These are phyloP conservation scores for Hypomecis punctinalis DNA, from an alignment of 2,888 invertebrate genomes.

Conservation along the genomic window DNA sequence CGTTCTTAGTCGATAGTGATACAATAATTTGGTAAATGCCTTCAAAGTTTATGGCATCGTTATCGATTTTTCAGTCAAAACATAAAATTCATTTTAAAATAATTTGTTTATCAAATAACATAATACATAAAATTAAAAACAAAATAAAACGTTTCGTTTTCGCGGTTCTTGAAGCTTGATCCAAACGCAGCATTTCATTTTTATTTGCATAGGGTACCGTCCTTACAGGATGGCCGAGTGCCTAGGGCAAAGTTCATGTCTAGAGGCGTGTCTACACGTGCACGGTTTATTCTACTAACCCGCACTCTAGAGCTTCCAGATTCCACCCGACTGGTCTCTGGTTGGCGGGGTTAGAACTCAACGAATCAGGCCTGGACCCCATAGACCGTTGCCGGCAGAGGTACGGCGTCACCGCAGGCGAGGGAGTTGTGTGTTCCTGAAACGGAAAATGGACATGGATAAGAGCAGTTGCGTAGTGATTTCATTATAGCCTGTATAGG, in stretches of 20 bases:
- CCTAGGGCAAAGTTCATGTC: constrained; percentile 8
- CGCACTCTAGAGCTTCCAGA: constrained; percentile 77
- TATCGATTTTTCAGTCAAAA: constrained; percentile 3
- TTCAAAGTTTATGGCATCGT: constrained; percentile 1
- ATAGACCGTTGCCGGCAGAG: constrained; percentile 92
- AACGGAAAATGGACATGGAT: constrained; percentile 40
- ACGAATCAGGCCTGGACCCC: constrained; percentile 81
- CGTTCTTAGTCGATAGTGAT: not conserved
- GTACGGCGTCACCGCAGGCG: constrained; percentile 92
- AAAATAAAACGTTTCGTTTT: constrained; percentile 1
- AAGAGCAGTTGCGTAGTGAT: constrained; percentile 18
- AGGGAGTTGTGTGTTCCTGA: constrained; percentile 86
- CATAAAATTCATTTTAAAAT: constrained; percentile 7
- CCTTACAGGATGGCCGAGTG: constrained; percentile 1
- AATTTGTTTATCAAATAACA: not conserved
- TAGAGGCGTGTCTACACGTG: constrained; percentile 25
- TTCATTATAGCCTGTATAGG: not conserved
- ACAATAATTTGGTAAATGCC: not conserved
- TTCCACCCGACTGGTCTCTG: constrained; percentile 62
- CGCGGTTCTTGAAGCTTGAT: constrained; percentile 8
- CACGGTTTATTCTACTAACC: constrained; percentile 63
- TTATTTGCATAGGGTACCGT: not conserved
- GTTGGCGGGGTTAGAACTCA: constrained; percentile 65
- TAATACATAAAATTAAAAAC: constrained; percentile 10
- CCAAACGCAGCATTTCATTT: not conserved